Evolutionary conservation across 2,113 vertebrate genomes (phyloP).

Genomic region (Irena cyanogastra): DNA sequence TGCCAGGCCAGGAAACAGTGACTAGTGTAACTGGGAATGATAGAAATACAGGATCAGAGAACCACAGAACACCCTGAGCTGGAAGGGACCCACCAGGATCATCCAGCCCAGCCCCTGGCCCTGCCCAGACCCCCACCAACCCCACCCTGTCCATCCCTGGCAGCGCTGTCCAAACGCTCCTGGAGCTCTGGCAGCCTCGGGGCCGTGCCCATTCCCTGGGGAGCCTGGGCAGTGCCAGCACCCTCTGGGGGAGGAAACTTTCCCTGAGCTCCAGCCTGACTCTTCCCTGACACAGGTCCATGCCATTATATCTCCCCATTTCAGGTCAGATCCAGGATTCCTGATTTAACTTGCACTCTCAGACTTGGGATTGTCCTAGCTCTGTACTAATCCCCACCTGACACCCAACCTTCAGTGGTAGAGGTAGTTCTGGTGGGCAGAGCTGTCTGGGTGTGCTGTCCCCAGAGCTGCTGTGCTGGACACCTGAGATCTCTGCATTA

Average conservation of each 20-base stretch:
- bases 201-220: neutral
- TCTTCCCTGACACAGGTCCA: rapidly evolving
- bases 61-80: neutral
- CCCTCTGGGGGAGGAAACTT: neutral
- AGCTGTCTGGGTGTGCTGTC: neutral
- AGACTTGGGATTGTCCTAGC: neutral
- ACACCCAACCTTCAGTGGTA: neutral
- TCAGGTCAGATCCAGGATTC: neutral
- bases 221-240: neutral
- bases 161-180: neutral
- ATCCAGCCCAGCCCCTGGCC: rapidly evolving
- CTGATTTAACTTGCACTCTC: neutral
- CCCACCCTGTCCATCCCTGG: neutral
- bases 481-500: neutral
- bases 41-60: neutral
- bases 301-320: neutral
- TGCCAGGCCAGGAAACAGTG: neutral
- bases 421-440: neutral
- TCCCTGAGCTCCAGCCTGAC: rapidly evolving
- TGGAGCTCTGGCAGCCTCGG: neutral
- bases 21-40: neutral
- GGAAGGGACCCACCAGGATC: rapidly evolving
- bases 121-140: neutral
- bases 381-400: neutral
- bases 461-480: neutral